Conservation (phyloP, 2,888 invertebrate genomes). For the Cephalotes varians region DNA sequence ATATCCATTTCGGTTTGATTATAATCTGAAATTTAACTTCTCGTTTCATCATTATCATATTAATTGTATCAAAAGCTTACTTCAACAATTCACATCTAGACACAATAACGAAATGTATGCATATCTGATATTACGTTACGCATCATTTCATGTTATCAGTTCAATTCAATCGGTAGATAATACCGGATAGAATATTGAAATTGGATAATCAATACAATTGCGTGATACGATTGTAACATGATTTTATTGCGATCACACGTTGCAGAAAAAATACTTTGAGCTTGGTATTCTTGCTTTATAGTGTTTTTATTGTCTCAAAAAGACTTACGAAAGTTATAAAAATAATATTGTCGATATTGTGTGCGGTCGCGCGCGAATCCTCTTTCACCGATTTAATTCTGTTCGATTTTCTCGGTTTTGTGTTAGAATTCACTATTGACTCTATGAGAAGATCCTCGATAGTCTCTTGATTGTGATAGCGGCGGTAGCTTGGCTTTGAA, state of each 20-base stretch:
- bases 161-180: slow-evolving; percentile 12
- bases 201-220: slow-evolving; percentile 46
- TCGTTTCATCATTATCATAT: neutral
- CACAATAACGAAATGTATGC: neutral
- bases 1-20: neutral
- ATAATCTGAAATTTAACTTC: neutral
- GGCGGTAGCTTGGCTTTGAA: neutral
- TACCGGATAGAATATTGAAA: slow-evolving; percentile 25
- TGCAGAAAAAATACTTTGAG: slow-evolving; percentile 4
- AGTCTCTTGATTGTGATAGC: slow-evolving; percentile 21
- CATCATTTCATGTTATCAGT: neutral
- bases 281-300: neutral
- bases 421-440: slow-evolving; percentile 51
- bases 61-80: neutral
- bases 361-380: neutral
- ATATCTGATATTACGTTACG: neutral
- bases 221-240: slow-evolving; percentile 31
- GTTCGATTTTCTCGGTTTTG: slow-evolving; percentile 49
- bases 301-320: slow-evolving; percentile 1
- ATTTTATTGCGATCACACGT: slow-evolving; percentile 33
- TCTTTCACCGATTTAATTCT: slow-evolving; percentile 49
- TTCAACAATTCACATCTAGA: neutral
- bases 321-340: slow-evolving; percentile 29
- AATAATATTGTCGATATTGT: slow-evolving; percentile 8
- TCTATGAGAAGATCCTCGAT: slow-evolving; percentile 3